phyloP scores from a whole-genome alignment of 2,888 invertebrate genomes.

The Agrotis segetum region DNA sequence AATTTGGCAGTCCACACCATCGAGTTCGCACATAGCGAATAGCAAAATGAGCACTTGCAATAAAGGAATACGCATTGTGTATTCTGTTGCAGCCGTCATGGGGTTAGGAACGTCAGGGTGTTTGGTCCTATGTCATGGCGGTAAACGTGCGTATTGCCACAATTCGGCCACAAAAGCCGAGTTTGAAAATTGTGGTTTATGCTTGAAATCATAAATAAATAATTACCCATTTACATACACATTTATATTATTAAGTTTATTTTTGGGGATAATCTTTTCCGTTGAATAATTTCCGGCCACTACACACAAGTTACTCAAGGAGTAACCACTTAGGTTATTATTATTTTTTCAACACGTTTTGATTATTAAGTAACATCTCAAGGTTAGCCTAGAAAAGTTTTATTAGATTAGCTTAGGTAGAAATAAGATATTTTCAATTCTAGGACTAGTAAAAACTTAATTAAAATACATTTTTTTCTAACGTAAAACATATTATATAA shows the following conservation, averaged over 20 bases:
- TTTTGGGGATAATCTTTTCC: too few relatives aligned
- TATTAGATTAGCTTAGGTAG: too few relatives aligned
- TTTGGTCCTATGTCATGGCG: background rate
- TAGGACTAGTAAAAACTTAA: too few relatives aligned
- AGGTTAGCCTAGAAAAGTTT: too few relatives aligned
- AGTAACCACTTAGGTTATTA: too few relatives aligned
- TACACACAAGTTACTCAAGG: background rate
- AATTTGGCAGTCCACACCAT: too few relatives aligned
- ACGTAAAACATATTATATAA: background rate
- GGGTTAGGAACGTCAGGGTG: background rate
- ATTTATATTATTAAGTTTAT: too few relatives aligned
- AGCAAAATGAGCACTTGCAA: background rate
- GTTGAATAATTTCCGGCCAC: background rate
- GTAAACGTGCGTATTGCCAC: background rate
- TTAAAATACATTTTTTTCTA: background rate
- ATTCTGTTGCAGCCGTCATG: constrained; percentile 18
- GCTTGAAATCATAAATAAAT: background rate
- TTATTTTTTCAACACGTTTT: too few relatives aligned
- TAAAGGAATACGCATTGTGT: background rate
- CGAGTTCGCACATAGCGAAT: too few relatives aligned
- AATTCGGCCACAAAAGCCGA: background rate
- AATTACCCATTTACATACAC: too few relatives aligned
- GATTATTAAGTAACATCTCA: too few relatives aligned
- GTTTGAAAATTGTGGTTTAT: background rate
- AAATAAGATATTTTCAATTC: too few relatives aligned